These are phyloP conservation scores for Chelon auratus DNA, from an alignment of 2,797 vertebrate genomes.

Conservation along the genomic window DNA sequence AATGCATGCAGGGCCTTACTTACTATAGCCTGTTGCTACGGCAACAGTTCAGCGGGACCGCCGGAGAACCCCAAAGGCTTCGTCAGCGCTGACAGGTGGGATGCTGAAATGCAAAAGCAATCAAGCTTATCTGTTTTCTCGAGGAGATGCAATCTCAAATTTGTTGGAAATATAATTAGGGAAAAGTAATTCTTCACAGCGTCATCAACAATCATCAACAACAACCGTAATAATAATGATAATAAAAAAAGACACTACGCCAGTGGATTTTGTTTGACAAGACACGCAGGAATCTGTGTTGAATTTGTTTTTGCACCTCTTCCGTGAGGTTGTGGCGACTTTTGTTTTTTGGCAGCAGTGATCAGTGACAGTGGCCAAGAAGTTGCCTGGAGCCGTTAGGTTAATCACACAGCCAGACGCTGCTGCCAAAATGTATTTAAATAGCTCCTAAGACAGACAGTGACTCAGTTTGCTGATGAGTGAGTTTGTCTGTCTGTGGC, in stretches of 20 bases:
- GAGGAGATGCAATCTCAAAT: constrained; percentile 47
- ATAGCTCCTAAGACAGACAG: constrained; percentile 54
- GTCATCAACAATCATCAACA: constrained; percentile 36
- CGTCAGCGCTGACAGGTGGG: constrained; percentile 54
- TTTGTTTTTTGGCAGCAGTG: constrained; percentile 48
- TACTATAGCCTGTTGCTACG: constrained; percentile 74
- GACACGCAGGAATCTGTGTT: constrained; percentile 11
- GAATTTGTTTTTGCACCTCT: constrained; percentile 24
- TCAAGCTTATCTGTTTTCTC: constrained; percentile 62
- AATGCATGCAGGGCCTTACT: constrained; percentile 41
- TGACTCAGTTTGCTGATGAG: constrained; percentile 64
- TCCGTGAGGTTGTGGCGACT: constrained; percentile 42
- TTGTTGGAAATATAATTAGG: constrained; percentile 53
- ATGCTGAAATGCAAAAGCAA: constrained; percentile 66
- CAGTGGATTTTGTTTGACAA: constrained; percentile 9
- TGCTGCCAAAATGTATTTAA: constrained; percentile 64
- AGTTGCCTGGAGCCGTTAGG: constrained; percentile 48
- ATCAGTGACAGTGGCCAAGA: constrained; percentile 54
- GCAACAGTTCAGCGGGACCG: constrained; percentile 64
- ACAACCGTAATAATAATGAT: neutral
- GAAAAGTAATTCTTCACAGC: constrained; percentile 43
- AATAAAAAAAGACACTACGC: neutral
- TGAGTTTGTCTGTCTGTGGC: constrained; percentile 47
- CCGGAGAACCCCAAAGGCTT: constrained; percentile 55
- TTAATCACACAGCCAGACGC: constrained; percentile 63